Evolutionary conservation across 2,888 invertebrate species (phyloP).

Genomic region (Myathropa florea): DNA sequence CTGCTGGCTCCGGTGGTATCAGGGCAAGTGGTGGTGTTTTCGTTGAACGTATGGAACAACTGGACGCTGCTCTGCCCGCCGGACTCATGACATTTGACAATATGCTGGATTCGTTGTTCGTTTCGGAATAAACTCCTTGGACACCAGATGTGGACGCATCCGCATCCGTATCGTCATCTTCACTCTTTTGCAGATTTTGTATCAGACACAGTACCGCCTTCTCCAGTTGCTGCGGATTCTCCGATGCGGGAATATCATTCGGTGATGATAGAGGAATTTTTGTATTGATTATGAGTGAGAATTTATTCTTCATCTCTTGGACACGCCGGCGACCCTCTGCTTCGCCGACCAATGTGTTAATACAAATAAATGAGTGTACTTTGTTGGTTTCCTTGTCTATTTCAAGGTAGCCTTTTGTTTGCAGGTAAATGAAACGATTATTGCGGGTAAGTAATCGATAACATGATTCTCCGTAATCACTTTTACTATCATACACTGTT

Average conservation of each 20-base stretch:
- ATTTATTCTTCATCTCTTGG: slow-evolving; percentile 90
- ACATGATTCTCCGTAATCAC: slow-evolving; percentile 92
- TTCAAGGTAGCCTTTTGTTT: slow-evolving; percentile 92
- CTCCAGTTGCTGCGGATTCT: slow-evolving; percentile 87
- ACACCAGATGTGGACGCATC: slow-evolving; percentile 57
- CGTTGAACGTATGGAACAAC: slow-evolving; percentile 70
- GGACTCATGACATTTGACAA: slow-evolving; percentile 66
- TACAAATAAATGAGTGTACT: slow-evolving; percentile 92
- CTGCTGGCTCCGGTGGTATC: slow-evolving; percentile 79
- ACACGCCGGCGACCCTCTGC: slow-evolving; percentile 88
- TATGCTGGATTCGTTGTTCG: slow-evolving; percentile 49
- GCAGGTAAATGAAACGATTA: slow-evolving; percentile 92
- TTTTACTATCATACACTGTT: slow-evolving; percentile 91
- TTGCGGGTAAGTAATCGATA: slow-evolving; percentile 91
- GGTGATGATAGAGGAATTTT: slow-evolving; percentile 80
- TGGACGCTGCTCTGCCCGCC: slow-evolving; percentile 39
- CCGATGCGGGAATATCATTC: slow-evolving; percentile 82
- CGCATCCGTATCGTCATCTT: slow-evolving; percentile 72
- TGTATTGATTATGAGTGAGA: slow-evolving; percentile 86
- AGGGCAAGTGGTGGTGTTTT: slow-evolving; percentile 79
- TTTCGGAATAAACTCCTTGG: slow-evolving; percentile 62
- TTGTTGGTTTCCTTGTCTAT: slow-evolving; percentile 88
- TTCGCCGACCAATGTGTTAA: slow-evolving; percentile 89
- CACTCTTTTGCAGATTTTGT: slow-evolving; percentile 80
- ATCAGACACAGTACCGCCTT: slow-evolving; percentile 87